These are phyloP conservation scores for Eumacrocentrus americanus DNA, from an alignment of 2,888 invertebrate species.

Conservation along the genomic window DNA sequence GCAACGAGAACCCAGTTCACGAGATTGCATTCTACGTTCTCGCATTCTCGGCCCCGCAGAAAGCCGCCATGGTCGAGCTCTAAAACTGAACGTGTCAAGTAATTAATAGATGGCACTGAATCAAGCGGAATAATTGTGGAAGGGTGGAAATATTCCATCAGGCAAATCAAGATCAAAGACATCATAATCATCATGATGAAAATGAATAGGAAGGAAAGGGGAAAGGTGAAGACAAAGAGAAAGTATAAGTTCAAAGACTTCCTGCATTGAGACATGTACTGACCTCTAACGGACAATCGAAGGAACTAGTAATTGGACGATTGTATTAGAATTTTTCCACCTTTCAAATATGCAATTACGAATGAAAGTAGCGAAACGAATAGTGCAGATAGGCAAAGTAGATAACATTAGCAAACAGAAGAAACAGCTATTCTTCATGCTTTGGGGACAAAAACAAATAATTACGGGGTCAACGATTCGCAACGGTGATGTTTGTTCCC, in stretches of 20 bases:
- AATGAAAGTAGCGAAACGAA: slow-evolving; percentile 36
- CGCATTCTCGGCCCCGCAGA: slow-evolving; percentile 7
- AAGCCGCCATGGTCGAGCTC: background rate
- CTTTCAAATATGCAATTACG: slow-evolving; percentile 41
- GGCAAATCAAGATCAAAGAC: background rate
- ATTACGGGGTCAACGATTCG: no score
- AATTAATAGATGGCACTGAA: background rate
- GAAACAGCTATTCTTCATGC: no score
- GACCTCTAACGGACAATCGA: background rate
- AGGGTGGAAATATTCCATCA: background rate
- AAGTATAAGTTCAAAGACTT: background rate
- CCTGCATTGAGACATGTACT: background rate
- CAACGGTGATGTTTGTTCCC: background rate
- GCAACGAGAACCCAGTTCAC: slow-evolving; percentile 14
- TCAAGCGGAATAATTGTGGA: slow-evolving; percentile 8
- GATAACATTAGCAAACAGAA: background rate
- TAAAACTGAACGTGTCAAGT: slow-evolving; percentile 24
- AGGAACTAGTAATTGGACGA: slow-evolving; percentile 47
- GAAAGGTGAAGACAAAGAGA: background rate
- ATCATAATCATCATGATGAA: background rate
- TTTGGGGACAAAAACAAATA: no score
- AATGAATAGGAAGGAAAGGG: slow-evolving; percentile 1
- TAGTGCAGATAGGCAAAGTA: slow-evolving; percentile 15
- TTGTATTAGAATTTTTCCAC: slow-evolving; percentile 45
- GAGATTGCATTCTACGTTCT: slow-evolving; percentile 24